Evolutionary conservation across 2,888 invertebrate species (phyloP), one percentile per base, ranked within the genome.

Genomic region (Hanleya hanleyi): DNA sequence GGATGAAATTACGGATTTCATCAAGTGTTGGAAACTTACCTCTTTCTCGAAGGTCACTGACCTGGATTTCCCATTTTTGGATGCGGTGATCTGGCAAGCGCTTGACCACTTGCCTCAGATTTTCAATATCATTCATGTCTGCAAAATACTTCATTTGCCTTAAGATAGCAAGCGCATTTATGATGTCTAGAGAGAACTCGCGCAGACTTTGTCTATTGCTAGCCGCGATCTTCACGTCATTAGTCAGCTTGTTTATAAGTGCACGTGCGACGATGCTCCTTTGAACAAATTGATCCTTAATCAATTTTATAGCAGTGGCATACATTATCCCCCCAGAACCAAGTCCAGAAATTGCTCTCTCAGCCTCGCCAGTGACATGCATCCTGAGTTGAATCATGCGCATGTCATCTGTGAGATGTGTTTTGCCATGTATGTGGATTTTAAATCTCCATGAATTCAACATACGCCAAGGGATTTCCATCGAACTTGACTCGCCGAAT

Each of bases 361-460:
- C 67, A 9, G 72, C 62, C 18, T 68, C 68, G 18, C 72, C 72
- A 1, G 33, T 32, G 4, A 72, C 0, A 41, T 33, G 57, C 61
- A 47, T 68, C 12, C 33, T 61, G 6, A 72, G 35, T n/a, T 72
- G 72, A 0, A 47, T 12, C 67, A 72, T 72, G 22, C 72, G 64
- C 35, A 61, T 29, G 9, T 68, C 67, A 72, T 72, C 72, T 47
- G 57, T 41, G 5, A 72, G 18, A 47, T 62, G 41, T 0, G 61
- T 35, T 35, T 72, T 68, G 22, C 62, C 41, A 67, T 66, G 71
- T 29, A 71, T 71, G n/a, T 71, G 71, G 33, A 71, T 50, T 37
- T 66, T 68, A 22, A 68, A 67, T 22, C 26, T 72, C 72, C 3
- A 72, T 47, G n/a, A 72, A 72, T 22, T 72, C 64, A 15, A 72